These are phyloP conservation scores for Enteromius viviparus DNA, from an alignment of 2,797 vertebrate species.

Conservation along the genomic window DNA sequence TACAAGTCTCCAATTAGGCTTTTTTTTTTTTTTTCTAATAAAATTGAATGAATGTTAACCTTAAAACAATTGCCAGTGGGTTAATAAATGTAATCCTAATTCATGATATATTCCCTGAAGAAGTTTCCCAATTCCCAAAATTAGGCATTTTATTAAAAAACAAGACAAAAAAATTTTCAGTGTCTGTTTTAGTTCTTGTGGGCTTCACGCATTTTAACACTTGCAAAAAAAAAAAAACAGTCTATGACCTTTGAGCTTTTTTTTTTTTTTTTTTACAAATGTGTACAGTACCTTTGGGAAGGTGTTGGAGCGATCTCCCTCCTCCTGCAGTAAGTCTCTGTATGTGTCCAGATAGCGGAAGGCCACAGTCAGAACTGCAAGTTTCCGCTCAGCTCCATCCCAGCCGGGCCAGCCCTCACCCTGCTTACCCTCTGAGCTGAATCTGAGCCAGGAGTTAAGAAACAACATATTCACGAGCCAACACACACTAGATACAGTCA, in stretches of 20 bases:
- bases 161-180: not conserved
- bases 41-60: no score
- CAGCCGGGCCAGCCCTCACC: constrained; percentile 61
- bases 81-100: not conserved
- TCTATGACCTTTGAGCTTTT: not conserved
- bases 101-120: not conserved
- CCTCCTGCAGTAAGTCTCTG: constrained; percentile 93
- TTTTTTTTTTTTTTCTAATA: no score
- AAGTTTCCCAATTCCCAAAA: no score
- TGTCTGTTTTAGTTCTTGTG: not conserved
- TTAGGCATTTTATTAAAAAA: not conserved
- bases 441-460: constrained; percentile 74
- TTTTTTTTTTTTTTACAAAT: not conserved
- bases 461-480: constrained; percentile 39
- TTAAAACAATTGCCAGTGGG: not conserved
- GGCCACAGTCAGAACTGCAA: constrained; percentile 87
- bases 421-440: constrained; percentile 67
- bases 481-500: not conserved
- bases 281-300: constrained; percentile 86
- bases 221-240: not conserved
- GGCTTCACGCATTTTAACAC: not conserved
- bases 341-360: constrained; percentile 93
- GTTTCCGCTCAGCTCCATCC: constrained; percentile 79
- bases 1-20: no score
- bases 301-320: constrained; percentile 83